Percentiles rank a stretch among this genome's conserved stretches.
phyloP scores from a whole-genome alignment of 2,888 invertebrate species.

The Tanytarsus gracilentus region DNA sequence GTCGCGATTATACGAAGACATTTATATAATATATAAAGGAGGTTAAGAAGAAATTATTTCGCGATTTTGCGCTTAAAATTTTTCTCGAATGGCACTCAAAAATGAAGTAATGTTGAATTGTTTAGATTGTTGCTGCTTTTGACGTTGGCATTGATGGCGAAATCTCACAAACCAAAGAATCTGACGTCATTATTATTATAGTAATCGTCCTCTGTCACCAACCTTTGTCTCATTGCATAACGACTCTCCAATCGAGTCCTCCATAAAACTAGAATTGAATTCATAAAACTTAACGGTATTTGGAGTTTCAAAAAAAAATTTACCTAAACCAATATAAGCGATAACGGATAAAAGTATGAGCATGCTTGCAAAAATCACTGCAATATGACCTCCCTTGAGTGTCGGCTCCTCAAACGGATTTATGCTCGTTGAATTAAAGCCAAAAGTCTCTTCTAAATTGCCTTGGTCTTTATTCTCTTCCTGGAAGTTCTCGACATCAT shows the following conservation, averaged over 20 bases:
- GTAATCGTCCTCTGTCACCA: conserved; percentile 32
- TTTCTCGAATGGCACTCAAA: conserved; percentile 3
- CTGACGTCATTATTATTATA: conserved; percentile 31
- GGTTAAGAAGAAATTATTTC: neutral
- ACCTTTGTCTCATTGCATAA: conserved; percentile 31
- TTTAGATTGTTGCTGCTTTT: no score
- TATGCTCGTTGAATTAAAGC: neutral
- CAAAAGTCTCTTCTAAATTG: conserved; percentile 31
- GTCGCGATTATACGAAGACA: conserved; percentile 18
- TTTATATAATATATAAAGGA: no score
- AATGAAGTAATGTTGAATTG: no score
- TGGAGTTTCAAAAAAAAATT: conserved; percentile 31
- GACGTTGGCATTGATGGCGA: neutral
- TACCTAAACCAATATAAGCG: conserved; percentile 30
- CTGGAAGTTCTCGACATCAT: conserved; percentile 32
- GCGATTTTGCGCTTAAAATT: neutral
- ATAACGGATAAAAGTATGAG: conserved; percentile 28
- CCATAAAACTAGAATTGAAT: conserved; percentile 11
- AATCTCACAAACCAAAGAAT: conserved; percentile 30
- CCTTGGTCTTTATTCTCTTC: conserved; percentile 13
- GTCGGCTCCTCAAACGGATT: conserved; percentile 28
- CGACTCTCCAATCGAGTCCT: conserved; percentile 15
- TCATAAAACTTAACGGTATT: conserved; percentile 30
- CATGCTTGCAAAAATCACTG: conserved; percentile 30
- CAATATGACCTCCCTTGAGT: conserved; percentile 30